Percentiles rank a stretch among this genome's conserved stretches.
phyloP scores from a whole-genome alignment of 2,888 invertebrate genomes.

The Chrysolina americana region DNA sequence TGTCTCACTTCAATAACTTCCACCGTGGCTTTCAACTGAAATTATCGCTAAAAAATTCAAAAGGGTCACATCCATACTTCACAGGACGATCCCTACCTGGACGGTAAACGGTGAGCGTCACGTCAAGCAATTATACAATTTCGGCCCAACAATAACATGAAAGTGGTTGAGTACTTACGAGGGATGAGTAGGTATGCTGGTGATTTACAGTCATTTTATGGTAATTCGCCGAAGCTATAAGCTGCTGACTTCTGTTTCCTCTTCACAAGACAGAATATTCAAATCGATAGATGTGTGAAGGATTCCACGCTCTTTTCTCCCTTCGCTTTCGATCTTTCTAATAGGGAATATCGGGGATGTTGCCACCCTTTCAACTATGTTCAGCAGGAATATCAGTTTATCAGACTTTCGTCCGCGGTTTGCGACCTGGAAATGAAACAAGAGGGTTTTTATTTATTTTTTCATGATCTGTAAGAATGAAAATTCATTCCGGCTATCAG shows the following conservation, averaged over 20 bases:
- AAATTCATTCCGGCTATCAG: too few relatives aligned
- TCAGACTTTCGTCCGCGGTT: not conserved
- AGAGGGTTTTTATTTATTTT: not conserved
- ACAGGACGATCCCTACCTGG: conserved; percentile 36
- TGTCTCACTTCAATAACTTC: not conserved
- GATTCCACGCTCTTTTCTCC: not conserved
- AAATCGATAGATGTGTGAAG: conserved; percentile 19
- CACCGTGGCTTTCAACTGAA: not conserved
- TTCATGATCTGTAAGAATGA: too few relatives aligned
- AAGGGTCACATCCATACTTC: conserved; percentile 15
- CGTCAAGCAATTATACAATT: conserved; percentile 39
- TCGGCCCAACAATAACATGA: conserved; percentile 40
- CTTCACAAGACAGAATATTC: conserved; percentile 12
- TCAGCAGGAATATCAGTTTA: not conserved
- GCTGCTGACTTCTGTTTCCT: conserved; percentile 13
- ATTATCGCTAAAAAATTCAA: conserved; percentile 21
- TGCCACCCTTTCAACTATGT: conserved; percentile 2
- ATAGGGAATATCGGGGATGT: conserved; percentile 12
- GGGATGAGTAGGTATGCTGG: conserved; percentile 34
- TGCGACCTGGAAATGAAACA: not conserved
- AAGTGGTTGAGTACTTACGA: conserved; percentile 41
- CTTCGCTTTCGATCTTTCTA: conserved; percentile 10
- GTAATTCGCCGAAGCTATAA: conserved; percentile 17
- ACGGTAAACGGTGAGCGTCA: conserved; percentile 26
- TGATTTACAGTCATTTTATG: conserved; percentile 44